Conservation (phyloP, 2,113 vertebrate genomes). For the Percopsis transmontana region DNA sequence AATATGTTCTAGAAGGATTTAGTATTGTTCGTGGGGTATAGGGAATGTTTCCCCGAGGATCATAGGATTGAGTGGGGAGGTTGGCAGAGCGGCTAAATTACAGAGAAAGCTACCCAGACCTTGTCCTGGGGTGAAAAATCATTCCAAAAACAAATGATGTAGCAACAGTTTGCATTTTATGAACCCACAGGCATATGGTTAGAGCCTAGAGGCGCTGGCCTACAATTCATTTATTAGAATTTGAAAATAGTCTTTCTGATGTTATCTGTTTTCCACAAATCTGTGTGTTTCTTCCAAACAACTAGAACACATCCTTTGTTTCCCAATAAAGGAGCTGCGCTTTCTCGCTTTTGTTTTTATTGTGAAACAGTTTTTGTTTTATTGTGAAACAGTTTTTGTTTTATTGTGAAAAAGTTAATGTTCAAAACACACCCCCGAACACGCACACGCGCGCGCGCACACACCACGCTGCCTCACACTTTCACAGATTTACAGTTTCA, state of each 20-base stretch:
- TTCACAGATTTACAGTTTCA: constrained; percentile 46
- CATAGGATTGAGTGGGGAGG: constrained; percentile 49
- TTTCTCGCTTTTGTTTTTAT: no score
- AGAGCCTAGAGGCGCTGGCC: constrained; percentile 16
- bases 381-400: neutral
- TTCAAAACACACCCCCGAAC: neutral
- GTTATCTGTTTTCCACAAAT: constrained; percentile 17
- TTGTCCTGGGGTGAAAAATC: constrained; percentile 53
- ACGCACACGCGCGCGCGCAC: neutral
- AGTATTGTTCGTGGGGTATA: constrained; percentile 60
- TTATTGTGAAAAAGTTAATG: neutral
- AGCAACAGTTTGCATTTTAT: constrained; percentile 57
- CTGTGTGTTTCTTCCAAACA: constrained; percentile 24
- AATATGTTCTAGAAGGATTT: constrained; percentile 59
- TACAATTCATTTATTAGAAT: constrained; percentile 36
- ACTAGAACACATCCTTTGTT: neutral
- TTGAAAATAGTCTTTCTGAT: constrained; percentile 28
- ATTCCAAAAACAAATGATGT: constrained; percentile 64
- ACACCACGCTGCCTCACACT: neutral
- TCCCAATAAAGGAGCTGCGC: no score
- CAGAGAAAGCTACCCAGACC: constrained; percentile 47
- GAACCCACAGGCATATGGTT: constrained; percentile 39
- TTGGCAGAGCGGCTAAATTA: constrained; percentile 57
- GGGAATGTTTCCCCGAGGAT: constrained; percentile 62
- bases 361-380: no score